Percentiles rank a stretch among this genome's conserved stretches.
Conservation (phyloP, 2,113 vertebrate genomes). For the Coregonus clupeaformis region DNA sequence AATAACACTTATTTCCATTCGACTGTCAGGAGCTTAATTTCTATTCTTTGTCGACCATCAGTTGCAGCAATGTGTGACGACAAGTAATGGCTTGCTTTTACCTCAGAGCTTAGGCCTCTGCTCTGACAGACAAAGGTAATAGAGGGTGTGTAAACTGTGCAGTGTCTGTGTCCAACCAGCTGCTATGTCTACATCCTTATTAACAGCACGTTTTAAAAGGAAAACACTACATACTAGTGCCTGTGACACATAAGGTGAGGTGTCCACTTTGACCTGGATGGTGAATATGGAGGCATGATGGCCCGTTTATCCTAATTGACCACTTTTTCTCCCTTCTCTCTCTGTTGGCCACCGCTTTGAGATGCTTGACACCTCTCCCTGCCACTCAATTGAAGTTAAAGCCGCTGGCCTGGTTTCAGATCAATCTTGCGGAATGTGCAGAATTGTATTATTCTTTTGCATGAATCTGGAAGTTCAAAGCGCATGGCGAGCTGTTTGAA, state of each 20-base stretch:
- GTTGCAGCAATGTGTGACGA: conserved; percentile 33
- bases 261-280: conserved; percentile 9
- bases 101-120: conserved; percentile 31
- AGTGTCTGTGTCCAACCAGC: conserved; percentile 24
- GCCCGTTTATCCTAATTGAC: conserved; percentile 25
- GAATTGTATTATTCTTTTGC: background rate
- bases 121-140: conserved; percentile 37
- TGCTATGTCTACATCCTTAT: conserved; percentile 19
- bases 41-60: conserved; percentile 14
- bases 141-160: conserved; percentile 37
- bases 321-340: background rate
- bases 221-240: conserved; percentile 14
- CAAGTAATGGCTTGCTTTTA: conserved; percentile 35
- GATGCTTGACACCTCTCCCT: background rate
- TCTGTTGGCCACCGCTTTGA: background rate
- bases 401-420: conserved; percentile 2
- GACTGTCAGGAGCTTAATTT: conserved; percentile 31
- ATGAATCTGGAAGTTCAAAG: conserved; percentile 24
- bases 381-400: conserved; percentile 3
- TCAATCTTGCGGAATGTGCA: conserved; percentile 6
- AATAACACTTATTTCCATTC: conserved; percentile 6
- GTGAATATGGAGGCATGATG: conserved; percentile 23
- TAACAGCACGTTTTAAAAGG: background rate
- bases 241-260: conserved; percentile 19
- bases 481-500: conserved; percentile 21